Conservation (phyloP, 2,797 vertebrate genomes). For the Sebastes itinus region DNA sequence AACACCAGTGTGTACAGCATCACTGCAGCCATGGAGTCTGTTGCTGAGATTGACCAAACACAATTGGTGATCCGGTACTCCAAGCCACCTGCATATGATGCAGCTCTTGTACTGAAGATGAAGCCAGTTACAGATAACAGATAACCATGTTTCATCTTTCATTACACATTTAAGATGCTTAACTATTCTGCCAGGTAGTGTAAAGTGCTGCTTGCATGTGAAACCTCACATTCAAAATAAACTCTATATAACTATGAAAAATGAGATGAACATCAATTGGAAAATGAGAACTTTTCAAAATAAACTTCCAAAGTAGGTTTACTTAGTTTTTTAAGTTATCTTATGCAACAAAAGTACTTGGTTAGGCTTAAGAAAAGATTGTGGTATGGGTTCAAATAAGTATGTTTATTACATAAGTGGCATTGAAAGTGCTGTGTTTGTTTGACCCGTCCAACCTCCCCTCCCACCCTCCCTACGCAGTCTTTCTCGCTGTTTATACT, state of each 20-base stretch:
- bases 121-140: background rate
- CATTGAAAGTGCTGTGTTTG: too few relatives aligned
- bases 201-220: background rate
- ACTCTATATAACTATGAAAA: background rate
- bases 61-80: background rate
- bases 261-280: background rate
- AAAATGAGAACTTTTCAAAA: too few relatives aligned
- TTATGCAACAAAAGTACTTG: too few relatives aligned
- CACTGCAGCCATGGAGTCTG: background rate
- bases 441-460: too few relatives aligned
- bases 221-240: background rate
- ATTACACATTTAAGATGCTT: too few relatives aligned
- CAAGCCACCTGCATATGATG: background rate
- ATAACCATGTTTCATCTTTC: background rate
- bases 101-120: background rate
- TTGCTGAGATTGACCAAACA: constrained; percentile 7
- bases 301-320: too few relatives aligned
- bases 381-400: too few relatives aligned
- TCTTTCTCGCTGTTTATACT: too few relatives aligned
- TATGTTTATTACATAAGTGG: too few relatives aligned
- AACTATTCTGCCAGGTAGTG: background rate
- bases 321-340: too few relatives aligned
- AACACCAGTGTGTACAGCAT: background rate
- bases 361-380: too few relatives aligned
- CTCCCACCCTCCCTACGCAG: too few relatives aligned